Base-by-base conservation (phyloP, 1,140 invertebrate species). In the Diplogasteroides magnus region DNA sequence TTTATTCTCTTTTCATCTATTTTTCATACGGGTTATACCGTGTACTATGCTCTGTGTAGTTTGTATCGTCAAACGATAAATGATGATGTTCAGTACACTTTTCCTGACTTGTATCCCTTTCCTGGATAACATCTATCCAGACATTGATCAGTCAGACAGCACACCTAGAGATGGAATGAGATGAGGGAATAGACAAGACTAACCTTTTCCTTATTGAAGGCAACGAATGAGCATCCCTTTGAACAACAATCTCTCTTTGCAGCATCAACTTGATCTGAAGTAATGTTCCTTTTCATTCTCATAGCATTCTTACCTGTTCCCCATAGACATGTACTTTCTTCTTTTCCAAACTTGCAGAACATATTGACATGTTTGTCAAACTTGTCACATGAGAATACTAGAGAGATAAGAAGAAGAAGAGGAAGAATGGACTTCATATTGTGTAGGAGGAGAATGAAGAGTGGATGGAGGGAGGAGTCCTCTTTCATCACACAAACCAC, bases 61-160 rank as follows among this genome's bases (percentile, higher is more conserved):
- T n/a, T n/a, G n/a, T n/a, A n/a, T n/a, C n/a, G n/a, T n/a, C n/a
- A n/a, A n/a, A n/a, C n/a, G n/a, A n/a, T n/a, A n/a, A 48, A 48
- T 48, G 37, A 48, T 11, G 37, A 48, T 11, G 37, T 48, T 48
- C 63, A 74, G 28, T 74, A 74, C 37, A 74, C 73, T 26, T 31
- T 19, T 25, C 68, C 73, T 13, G 59, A 68, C 56, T 72, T 67
- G 56, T 63, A 55, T 6, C 65, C 31, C 31, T 74, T 74, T 13
- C 64, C 65, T 2, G 73, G 73, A 27, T 63, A 74, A 65, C 73
- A 74, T 29, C 69, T 55, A 28, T 74, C 61, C 1, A 74, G 59
- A 37, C 73, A 74, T 2, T 74, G 69, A 19, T 73, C 31, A 23
- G 73, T 73, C 32, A 73, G 68, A 31, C 73, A 74, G 61, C 73